Evolutionary conservation across 2,797 vertebrate genomes (phyloP).

Genomic region (Threskiornis aethiopicus): DNA sequence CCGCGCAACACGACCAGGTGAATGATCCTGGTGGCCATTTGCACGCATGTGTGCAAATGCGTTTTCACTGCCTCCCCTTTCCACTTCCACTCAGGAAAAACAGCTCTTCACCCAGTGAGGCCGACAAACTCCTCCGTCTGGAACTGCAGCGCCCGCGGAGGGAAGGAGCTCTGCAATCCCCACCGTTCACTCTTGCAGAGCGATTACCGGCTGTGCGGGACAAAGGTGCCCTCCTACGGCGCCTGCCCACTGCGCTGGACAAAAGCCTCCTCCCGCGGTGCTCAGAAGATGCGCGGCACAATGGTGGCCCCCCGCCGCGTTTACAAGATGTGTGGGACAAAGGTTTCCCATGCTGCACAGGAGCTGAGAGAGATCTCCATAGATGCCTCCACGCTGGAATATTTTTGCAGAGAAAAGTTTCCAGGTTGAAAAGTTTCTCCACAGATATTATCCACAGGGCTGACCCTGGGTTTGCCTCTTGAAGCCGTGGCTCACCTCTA

Average conservation of each 20-base stretch:
- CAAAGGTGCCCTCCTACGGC: conserved; percentile 33
- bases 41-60: rapidly evolving
- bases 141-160: not conserved
- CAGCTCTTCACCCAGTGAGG: not conserved
- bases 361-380: not conserved
- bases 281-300: conserved; percentile 33
- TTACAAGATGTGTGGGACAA: conserved; percentile 54
- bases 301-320: not conserved
- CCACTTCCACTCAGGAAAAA: not conserved
- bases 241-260: not conserved
- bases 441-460: not conserved
- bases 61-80: not conserved
- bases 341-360: conserved; percentile 16
- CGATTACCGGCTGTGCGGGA: not conserved
- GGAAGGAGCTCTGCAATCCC: not conserved
- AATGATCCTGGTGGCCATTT: rapidly evolving
- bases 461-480: not conserved
- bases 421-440: conserved; percentile 7
- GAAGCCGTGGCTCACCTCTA: not conserved
- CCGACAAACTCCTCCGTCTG: rapidly evolving
- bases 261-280: conserved; percentile 13
- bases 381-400: not conserved
- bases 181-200: not conserved
- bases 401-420: not conserved
- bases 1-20: rapidly evolving